phyloP scores from a whole-genome alignment of 1,140 invertebrate genomes.

The Adelges cooleyi region DNA sequence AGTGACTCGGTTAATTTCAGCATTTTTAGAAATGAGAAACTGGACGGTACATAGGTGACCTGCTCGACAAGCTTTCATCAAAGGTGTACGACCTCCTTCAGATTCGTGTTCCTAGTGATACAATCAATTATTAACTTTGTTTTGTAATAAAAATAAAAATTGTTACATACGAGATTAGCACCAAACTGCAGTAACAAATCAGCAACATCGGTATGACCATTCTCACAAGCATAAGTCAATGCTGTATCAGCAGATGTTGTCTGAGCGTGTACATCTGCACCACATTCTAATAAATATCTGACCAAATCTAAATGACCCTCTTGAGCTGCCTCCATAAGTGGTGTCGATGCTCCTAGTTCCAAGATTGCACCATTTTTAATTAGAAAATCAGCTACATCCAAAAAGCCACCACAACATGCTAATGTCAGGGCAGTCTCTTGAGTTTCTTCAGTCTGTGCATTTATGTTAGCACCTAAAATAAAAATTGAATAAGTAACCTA shows the following conservation, averaged over 20 bases:
- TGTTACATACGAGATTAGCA: constrained; percentile 62
- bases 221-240: constrained; percentile 93
- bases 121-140: not conserved
- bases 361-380: constrained; percentile 92
- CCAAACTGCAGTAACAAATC: constrained; percentile 76
- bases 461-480: constrained; percentile 76
- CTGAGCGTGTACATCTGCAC: constrained; percentile 83
- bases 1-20: constrained; percentile 87
- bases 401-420: constrained; percentile 93
- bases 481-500: too few species aligned
- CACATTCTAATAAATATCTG: constrained; percentile 63
- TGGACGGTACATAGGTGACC: constrained; percentile 98
- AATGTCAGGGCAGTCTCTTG: constrained; percentile 95
- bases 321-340: constrained; percentile 95
- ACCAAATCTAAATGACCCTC: constrained; percentile 93
- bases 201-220: constrained; percentile 88
- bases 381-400: constrained; percentile 94
- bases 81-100: constrained; percentile 85
- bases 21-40: constrained; percentile 85
- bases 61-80: constrained; percentile 98
- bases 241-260: constrained; percentile 94
- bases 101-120: constrained; percentile 66
- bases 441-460: constrained; percentile 95
- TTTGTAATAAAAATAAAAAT: too few species aligned
- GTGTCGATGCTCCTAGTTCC: constrained; percentile 90